phyloP scores from a whole-genome alignment of 2,113 vertebrate species.

The Mobula hypostoma region DNA sequence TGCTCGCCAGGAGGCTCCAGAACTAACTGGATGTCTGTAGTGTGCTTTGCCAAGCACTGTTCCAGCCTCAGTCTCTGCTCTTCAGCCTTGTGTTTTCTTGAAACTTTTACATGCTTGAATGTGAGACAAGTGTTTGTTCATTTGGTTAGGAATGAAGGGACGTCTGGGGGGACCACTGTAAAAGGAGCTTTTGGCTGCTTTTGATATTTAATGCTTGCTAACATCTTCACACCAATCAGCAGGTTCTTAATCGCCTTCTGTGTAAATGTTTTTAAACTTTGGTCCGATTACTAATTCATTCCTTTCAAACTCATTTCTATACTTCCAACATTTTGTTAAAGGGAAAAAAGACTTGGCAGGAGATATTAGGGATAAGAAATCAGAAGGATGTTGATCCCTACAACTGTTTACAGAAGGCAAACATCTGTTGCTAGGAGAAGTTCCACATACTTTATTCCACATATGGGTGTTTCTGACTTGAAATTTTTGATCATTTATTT shows the following conservation, averaged over 20 bases:
- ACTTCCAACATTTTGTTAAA: conserved; percentile 3
- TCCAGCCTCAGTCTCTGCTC: conserved; percentile 42
- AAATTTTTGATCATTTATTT: not conserved
- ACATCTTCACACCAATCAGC: not conserved
- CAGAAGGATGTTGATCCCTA: not conserved
- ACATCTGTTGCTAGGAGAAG: conserved; percentile 15
- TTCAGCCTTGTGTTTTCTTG: conserved; percentile 42
- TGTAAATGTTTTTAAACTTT: conserved; percentile 13
- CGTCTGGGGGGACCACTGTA: not conserved
- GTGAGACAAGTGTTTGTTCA: conserved; percentile 39
- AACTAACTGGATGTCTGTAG: conserved; percentile 56
- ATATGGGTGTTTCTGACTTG: not conserved
- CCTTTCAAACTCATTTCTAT: not conserved
- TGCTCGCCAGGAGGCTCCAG: conserved; percentile 41
- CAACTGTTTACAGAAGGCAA: not conserved
- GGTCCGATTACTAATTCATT: not conserved
- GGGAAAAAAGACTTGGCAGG: not conserved
- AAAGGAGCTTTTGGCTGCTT: not conserved
- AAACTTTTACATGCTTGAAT: conserved; percentile 42
- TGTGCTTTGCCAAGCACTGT: conserved; percentile 55
- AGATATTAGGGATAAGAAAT: not conserved
- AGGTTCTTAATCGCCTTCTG: conserved; percentile 15
- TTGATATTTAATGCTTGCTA: not conserved
- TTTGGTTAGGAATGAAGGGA: conserved; percentile 34
- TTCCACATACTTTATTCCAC: not conserved